Percentiles rank a stretch among this genome's conserved stretches.
phyloP scores from a whole-genome alignment of 2,797 vertebrate species.

The Malurus splendens region DNA sequence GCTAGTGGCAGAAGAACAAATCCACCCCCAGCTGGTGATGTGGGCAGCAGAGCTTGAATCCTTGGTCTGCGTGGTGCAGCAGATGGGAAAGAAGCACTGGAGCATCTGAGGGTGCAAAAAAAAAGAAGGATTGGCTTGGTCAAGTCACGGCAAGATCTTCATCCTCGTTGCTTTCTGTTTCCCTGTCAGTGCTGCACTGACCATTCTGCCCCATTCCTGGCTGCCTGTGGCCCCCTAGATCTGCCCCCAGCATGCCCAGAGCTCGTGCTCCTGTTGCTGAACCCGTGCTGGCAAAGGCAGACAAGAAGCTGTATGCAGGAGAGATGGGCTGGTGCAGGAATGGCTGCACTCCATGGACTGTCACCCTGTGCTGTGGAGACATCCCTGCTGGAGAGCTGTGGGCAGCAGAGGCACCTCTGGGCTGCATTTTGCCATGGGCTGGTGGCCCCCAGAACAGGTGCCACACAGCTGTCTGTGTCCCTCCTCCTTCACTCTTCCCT shows the following conservation, averaged over 20 bases:
- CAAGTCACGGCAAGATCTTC: fast-evolving
- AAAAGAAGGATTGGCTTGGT: neutral
- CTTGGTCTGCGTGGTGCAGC: neutral
- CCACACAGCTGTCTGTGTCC: neutral
- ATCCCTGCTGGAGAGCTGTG: neutral
- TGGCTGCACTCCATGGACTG: fast-evolving
- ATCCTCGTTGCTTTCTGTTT: neutral
- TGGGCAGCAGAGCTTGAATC: neutral
- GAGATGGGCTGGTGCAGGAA: neutral
- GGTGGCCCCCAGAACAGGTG: neutral
- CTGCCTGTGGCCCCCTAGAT: neutral
- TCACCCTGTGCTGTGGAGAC: fast-evolving
- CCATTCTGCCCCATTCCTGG: neutral
- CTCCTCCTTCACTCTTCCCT: neutral
- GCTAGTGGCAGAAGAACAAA: neutral
- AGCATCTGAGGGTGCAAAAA: neutral
- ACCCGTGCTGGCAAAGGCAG: neutral
- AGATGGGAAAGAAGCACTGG: neutral
- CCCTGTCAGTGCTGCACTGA: neutral
- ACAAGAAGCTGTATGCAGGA: neutral
- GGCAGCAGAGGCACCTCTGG: neutral
- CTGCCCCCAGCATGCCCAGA: neutral
- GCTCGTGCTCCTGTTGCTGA: neutral
- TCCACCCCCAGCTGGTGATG: neutral
- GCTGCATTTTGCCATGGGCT: neutral